Evolutionary conservation across 2,888 invertebrate species (phyloP).

Genomic region (Ectemnius lituratus): DNA sequence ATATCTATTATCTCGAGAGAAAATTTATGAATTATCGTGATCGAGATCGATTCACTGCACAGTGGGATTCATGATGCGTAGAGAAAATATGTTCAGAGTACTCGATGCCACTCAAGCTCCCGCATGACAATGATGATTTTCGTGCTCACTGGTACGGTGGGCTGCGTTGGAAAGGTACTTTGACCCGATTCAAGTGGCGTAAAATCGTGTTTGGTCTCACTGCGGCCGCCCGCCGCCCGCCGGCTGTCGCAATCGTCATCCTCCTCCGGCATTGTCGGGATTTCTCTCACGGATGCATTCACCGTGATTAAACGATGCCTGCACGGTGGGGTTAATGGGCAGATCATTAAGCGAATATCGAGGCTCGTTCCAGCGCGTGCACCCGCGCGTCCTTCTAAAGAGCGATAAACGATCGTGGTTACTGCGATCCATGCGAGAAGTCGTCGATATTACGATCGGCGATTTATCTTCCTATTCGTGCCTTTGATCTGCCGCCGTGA

Average conservation of each 20-base stretch:
- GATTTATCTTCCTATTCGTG: not conserved
- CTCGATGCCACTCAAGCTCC: too few species aligned
- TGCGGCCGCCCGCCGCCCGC: not conserved
- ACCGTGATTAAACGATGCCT: conserved; percentile 7
- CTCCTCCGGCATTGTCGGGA: not conserved
- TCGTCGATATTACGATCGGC: not conserved
- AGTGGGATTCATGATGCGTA: too few species aligned
- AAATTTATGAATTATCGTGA: too few species aligned
- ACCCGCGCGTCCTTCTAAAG: conserved; percentile 5
- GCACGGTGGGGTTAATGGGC: conserved; percentile 25
- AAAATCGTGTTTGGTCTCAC: too few species aligned
- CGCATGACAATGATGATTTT: not conserved
- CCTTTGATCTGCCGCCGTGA: not conserved
- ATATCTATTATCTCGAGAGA: too few species aligned
- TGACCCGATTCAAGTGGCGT: conserved; percentile 1
- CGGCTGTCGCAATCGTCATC: conserved; percentile 1
- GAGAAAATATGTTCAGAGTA: too few species aligned
- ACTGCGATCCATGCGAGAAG: conserved; percentile 2
- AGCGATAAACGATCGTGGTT: conserved; percentile 27
- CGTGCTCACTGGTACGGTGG: too few species aligned
- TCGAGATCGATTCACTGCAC: too few species aligned
- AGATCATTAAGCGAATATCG: conserved; percentile 35
- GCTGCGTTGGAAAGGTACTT: not conserved
- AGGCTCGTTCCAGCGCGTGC: conserved; percentile 10
- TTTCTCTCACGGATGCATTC: conserved; percentile 10